Conservation (phyloP, 2,113 vertebrate genomes). For the Aegithalos caudatus region DNA sequence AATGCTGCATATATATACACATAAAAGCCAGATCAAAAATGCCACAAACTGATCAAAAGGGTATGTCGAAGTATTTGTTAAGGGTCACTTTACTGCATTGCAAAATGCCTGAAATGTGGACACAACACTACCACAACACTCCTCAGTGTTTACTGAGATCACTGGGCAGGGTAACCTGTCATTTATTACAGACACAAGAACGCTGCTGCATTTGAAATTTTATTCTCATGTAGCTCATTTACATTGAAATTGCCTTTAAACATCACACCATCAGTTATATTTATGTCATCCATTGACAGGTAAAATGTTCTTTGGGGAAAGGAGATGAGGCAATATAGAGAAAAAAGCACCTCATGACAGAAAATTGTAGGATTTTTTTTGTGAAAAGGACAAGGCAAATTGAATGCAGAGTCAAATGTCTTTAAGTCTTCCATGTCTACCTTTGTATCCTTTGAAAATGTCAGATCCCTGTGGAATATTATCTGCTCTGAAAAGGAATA, state of each 20-base stretch:
- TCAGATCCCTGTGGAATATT: background rate
- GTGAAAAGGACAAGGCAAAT: background rate
- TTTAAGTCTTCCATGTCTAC: background rate
- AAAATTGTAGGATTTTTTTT: background rate
- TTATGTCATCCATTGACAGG: background rate
- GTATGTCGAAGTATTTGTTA: background rate
- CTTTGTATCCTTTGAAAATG: background rate
- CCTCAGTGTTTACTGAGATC: background rate
- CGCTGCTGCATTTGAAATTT: background rate
- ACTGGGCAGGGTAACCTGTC: background rate
- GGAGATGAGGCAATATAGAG: background rate
- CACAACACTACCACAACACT: background rate
- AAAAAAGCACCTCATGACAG: background rate
- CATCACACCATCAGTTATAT: background rate
- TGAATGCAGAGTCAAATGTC: background rate
- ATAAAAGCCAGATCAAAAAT: background rate
- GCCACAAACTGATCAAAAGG: background rate
- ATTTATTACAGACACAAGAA: background rate
- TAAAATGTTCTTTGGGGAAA: background rate
- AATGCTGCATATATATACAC: background rate
- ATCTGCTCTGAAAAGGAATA: background rate
- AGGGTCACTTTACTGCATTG: background rate
- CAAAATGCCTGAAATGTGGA: background rate
- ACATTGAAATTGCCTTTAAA: slow-evolving; percentile 24
- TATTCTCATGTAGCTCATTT: background rate